These are phyloP conservation scores for Tolmerus cingulatus DNA, from an alignment of 2,888 invertebrate genomes.

Conservation along the genomic window DNA sequence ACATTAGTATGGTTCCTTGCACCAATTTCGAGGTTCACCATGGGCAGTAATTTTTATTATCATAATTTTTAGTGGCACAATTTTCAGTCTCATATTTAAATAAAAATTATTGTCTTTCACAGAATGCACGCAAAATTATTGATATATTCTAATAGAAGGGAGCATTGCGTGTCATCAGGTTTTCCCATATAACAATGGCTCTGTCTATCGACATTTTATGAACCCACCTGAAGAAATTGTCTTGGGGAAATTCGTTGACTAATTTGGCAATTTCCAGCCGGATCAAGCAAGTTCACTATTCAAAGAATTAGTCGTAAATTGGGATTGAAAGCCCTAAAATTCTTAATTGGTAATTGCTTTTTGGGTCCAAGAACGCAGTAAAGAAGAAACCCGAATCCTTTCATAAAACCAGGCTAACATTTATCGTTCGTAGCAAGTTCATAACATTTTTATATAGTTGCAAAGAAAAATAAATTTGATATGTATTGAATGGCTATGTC, in stretches of 20 bases:
- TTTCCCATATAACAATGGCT: background rate
- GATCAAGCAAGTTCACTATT: background rate
- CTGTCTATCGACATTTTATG: background rate
- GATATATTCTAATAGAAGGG: too few species aligned
- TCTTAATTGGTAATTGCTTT: too few species aligned
- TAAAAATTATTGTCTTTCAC: background rate
- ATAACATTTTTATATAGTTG: too few species aligned
- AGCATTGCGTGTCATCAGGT: background rate
- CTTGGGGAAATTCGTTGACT: background rate
- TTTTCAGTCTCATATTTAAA: background rate
- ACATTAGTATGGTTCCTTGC: background rate
- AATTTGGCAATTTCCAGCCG: background rate
- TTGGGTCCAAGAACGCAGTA: too few species aligned
- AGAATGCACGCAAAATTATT: background rate
- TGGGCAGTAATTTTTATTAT: too few species aligned
- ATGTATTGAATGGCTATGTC: too few species aligned
- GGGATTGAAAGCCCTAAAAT: background rate
- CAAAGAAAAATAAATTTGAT: too few species aligned
- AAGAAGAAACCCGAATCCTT: too few species aligned
- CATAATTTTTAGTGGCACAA: background rate
- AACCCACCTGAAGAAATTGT: background rate
- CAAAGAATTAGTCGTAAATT: background rate
- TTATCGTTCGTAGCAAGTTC: too few species aligned
- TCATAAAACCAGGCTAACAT: too few species aligned
- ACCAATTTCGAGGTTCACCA: background rate